Percentiles rank a stretch among this genome's conserved stretches.
These are phyloP conservation scores for Drosophila ochracea DNA, from an alignment of 2,888 invertebrate genomes.

Conservation along the genomic window DNA sequence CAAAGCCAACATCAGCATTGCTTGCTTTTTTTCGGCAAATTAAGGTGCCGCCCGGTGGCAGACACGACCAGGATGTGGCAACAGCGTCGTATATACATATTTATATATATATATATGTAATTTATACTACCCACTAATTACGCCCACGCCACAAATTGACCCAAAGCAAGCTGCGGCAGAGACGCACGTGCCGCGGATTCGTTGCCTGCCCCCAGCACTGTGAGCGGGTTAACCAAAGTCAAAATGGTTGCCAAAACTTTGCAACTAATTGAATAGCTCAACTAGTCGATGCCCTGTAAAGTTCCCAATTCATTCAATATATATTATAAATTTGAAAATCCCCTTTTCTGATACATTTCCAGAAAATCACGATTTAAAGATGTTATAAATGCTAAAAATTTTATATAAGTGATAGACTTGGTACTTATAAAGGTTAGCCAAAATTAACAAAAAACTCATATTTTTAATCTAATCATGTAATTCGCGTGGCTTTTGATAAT, in stretches of 20 bases:
- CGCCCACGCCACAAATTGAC: constrained; percentile 60
- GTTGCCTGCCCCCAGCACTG: constrained; percentile 11
- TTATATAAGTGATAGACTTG: not conserved
- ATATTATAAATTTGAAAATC: not conserved
- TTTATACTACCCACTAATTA: constrained; percentile 51
- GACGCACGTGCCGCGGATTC: constrained; percentile 60
- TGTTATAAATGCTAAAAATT: not conserved
- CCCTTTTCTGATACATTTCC: not conserved
- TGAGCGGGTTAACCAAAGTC: constrained; percentile 32
- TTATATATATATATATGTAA: constrained; percentile 21
- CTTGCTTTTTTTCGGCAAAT: constrained; percentile 56
- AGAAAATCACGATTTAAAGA: not conserved
- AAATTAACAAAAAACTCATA: not conserved
- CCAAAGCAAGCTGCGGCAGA: constrained; percentile 21
- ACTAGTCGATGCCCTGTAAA: constrained; percentile 17
- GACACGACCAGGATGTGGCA: constrained; percentile 53
- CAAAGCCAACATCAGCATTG: constrained; percentile 40
- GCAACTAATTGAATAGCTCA: not conserved
- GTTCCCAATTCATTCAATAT: too few relatives aligned
- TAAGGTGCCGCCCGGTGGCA: constrained; percentile 73
- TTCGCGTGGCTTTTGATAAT: not conserved
- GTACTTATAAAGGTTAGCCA: not conserved
- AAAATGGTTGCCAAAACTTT: constrained; percentile 47
- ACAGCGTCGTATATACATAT: constrained; percentile 20
- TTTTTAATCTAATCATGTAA: not conserved